Conservation (phyloP, 2,888 invertebrate genomes). For the Dolichomitus sp. region DNA sequence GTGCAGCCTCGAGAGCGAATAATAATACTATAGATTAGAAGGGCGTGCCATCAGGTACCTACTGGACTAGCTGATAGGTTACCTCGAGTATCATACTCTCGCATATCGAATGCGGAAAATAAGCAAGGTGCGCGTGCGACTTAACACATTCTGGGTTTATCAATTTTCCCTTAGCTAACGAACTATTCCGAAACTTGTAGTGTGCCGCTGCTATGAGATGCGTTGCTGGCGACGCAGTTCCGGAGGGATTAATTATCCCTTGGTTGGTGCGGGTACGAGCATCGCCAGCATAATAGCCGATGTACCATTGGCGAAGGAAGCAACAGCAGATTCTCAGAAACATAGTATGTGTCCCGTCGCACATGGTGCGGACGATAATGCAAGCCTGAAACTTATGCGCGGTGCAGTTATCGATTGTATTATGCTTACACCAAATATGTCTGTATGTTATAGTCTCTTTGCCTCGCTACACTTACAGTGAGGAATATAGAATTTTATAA, state of each 20-base stretch:
- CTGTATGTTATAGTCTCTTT: conserved; percentile 10
- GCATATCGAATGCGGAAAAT: background rate
- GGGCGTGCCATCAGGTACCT: conserved; percentile 13
- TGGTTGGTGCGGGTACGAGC: conserved; percentile 22
- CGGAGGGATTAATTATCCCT: conserved; percentile 61
- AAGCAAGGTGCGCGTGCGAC: background rate
- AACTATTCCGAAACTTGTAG: conserved; percentile 28
- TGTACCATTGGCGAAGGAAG: conserved; percentile 14
- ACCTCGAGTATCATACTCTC: conserved; percentile 13
- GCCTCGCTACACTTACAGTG: background rate
- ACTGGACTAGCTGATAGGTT: background rate
- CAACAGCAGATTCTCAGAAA: conserved; percentile 39
- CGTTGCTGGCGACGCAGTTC: conserved; percentile 48
- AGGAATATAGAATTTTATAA: too few species aligned
- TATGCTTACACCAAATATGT: conserved; percentile 7
- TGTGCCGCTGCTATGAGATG: conserved; percentile 25
- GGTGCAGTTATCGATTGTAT: conserved; percentile 52
- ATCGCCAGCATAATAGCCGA: conserved; percentile 21
- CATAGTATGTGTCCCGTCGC: conserved; percentile 8
- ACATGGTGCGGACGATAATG: conserved; percentile 9
- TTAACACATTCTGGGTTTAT: conserved; percentile 56
- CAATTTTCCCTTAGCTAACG: conserved; percentile 49
- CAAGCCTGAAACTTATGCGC: conserved; percentile 45
- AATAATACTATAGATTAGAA: conserved; percentile 27
- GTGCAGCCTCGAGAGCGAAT: conserved; percentile 12